Conservation (phyloP, 2,888 invertebrate species). For the Dryomyza anilis region DNA sequence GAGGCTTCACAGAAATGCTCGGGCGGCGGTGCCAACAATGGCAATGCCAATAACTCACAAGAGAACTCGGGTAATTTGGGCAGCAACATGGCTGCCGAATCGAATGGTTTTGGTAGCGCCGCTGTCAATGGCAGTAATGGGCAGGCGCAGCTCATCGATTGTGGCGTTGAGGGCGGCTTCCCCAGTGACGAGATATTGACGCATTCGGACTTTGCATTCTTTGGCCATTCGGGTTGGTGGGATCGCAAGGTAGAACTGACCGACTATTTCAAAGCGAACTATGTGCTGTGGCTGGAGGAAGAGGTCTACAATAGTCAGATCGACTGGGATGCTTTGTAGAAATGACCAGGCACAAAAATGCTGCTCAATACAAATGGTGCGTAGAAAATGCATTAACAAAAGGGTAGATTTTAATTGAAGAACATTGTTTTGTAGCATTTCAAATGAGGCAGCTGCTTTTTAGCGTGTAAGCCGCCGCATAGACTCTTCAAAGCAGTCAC, state of each 20-base stretch:
- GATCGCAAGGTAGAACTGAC: constrained; percentile 73
- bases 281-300: constrained; percentile 93
- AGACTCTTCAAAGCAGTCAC: no score
- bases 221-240: constrained; percentile 61
- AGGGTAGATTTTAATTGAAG: not conserved
- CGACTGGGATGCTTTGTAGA: constrained; percentile 73
- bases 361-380: not conserved
- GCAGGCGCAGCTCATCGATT: constrained; percentile 46
- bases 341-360: constrained; percentile 10
- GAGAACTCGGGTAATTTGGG: constrained; percentile 48
- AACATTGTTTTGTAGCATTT: no score
- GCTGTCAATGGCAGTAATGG: constrained; percentile 39
- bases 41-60: constrained; percentile 53
- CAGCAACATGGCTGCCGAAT: constrained; percentile 39
- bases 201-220: constrained; percentile 59
- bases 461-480: no score
- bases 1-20: constrained; percentile 61
- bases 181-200: constrained; percentile 59
- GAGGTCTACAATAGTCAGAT: constrained; percentile 91
- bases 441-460: not conserved
- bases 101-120: constrained; percentile 34
- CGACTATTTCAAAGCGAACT: constrained; percentile 90
- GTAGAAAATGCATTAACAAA: not conserved
- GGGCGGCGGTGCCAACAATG: constrained; percentile 50
- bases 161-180: constrained; percentile 56